phyloP scores from a whole-genome alignment of 2,888 invertebrate species.

The Torymus texanus region DNA sequence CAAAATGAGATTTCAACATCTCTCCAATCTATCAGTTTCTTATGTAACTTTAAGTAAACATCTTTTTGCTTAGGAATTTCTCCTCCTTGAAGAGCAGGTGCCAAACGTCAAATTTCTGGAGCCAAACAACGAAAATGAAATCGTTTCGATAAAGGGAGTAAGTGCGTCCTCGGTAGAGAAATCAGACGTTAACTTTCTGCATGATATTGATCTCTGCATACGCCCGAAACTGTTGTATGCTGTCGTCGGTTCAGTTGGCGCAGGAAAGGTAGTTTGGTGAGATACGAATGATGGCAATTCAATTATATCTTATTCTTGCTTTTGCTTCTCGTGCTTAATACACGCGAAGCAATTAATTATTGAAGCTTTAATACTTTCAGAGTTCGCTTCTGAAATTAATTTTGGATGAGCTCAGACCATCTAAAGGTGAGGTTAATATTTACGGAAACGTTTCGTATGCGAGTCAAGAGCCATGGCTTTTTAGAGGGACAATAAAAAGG shows the following conservation, averaged over 20 bases:
- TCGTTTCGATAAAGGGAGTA: constrained; percentile 73
- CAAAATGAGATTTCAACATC: too few species aligned
- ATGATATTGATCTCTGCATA: constrained; percentile 78
- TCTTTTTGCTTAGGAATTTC: constrained; percentile 73
- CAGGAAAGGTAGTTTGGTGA: constrained; percentile 81
- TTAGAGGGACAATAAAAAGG: constrained; percentile 83
- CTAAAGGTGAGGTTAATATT: constrained; percentile 79
- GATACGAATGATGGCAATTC: constrained; percentile 13
- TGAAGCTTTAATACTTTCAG: constrained; percentile 59
- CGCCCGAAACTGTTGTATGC: constrained; percentile 81
- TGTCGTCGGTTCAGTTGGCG: constrained; percentile 91
- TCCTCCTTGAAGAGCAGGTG: constrained; percentile 78
- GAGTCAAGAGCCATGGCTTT: constrained; percentile 89
- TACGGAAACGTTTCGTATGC: constrained; percentile 83
- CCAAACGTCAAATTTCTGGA: constrained; percentile 44
- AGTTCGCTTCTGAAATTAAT: constrained; percentile 82
- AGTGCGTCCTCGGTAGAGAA: constrained; percentile 75
- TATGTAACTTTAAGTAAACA: not conserved
- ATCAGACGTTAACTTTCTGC: constrained; percentile 68
- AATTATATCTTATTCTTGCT: not conserved
- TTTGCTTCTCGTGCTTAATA: not conserved
- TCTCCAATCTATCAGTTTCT: too few species aligned
- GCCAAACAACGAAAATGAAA: constrained; percentile 59
- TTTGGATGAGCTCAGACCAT: constrained; percentile 83
- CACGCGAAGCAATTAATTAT: not conserved